Base-by-base conservation (phyloP, 1,140 invertebrate species). In the Drosophila sulfurigaster region DNA sequence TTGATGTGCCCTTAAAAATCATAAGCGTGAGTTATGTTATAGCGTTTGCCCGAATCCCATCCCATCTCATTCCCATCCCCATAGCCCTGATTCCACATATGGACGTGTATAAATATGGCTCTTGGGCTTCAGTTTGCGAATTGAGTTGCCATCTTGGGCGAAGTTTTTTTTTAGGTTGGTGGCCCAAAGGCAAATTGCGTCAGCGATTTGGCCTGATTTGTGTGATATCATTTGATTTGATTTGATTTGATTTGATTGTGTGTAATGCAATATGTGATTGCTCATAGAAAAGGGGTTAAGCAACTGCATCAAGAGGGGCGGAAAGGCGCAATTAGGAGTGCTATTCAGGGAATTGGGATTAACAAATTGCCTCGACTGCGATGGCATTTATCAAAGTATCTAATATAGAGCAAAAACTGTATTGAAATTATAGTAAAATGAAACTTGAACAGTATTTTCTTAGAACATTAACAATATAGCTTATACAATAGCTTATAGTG, bases 1-100 rank as follows among this genome's bases (percentile, higher is more conserved):
- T 86, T 87, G 83, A 87, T 87, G 80, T 83, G 80, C 83, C 83
- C 83, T 88, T 88, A 87, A 87, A 87, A 87, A 88, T 87, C 85
- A 87, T 87, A 87, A 87, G 83, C 83, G 83, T 87, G 83, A 87
- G 83, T 88, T 87, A 87, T 87, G 83, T 52, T 65, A 30, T 79
- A 52, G 38, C 65, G 57, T 46, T 25, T 25, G 20, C 20, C 20
- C 3, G 20, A 25, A 25, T 25, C 20, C 20, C 20, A 25, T 20
- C 20, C 3, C 20, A 25, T 25, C 20, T 3, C 20, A 25, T 63
- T 48, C 16, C 30, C 13, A n/a, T 3, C 28, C 28, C 35, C 35
- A 7, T 11, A 28, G 1, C n/a, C 46, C 35, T 25, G 20, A n/a
- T 45, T 13, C 16, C 38, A 49, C 45, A 32, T 30, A 45, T 25